Base-by-base conservation (phyloP, 2,797 vertebrate genomes). In the Sarcophilus harrisii region DNA sequence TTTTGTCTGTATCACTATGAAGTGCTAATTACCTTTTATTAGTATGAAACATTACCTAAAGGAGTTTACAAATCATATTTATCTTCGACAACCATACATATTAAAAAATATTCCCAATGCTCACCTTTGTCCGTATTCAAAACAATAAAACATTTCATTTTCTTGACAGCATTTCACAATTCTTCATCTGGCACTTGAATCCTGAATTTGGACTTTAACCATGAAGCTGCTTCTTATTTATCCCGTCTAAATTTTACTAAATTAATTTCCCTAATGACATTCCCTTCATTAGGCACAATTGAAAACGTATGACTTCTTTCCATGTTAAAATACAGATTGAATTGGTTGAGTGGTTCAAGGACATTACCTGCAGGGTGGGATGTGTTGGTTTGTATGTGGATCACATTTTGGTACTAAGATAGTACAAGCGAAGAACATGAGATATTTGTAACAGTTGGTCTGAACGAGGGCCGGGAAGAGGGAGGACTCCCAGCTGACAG, bases 401-500 rank as follows among this genome's bases (percentile, higher is more conserved):
- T 99, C 99, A 98, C 99, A 99, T 97, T 99, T 99, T n/a, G 99
- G 99, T 2, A 99, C 99, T 94, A 99, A 98, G 96, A 99, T 99
- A 0, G 99, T 99, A 97, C 99, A 99, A 96, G 99, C 99, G 97
- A 99, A 99, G 98, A 99, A 99, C 99, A 99, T 99, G 97, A 99
- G 99, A 98, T 99, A 99, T 97, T 99, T 99, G 98, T 99, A 99
- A 98, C 99, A 99, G 98, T 99, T 99, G 90, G 99, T 99, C 97
- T 99, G 99, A 96, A 99, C 99, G 97, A 99, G 99, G 0, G 99
- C 99, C 1, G 99, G 99, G 97, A 99, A 99, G 89, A 99, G 99
- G 0, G 99, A 99, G 0, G 99, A 99, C 97, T 99, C 99, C 99
- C 99, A 99, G 98, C 99, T 99, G 97, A 99, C 98, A 0, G 99